These are phyloP conservation scores for Stegostoma tigrinum DNA, from an alignment of 2,113 vertebrate species.

Conservation along the genomic window DNA sequence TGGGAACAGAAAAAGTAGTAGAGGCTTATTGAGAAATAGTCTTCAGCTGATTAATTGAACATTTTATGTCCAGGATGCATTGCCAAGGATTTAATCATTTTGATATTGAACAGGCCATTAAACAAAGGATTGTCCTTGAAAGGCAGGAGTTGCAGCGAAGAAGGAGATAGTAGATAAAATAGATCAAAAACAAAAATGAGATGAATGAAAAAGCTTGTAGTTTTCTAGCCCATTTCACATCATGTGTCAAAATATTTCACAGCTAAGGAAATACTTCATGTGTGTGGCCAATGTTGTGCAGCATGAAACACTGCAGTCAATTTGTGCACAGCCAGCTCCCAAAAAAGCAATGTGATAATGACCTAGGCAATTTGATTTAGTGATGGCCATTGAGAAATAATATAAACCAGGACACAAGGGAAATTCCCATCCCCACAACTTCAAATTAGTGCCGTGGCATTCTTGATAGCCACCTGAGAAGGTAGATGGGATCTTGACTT, in stretches of 20 bases:
- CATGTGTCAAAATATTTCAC: not conserved
- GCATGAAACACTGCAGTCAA: not conserved
- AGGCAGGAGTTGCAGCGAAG: not conserved
- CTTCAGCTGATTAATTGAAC: not conserved
- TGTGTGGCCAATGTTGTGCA: not conserved
- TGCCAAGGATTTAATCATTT: not conserved
- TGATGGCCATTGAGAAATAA: not conserved
- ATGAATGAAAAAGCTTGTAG: not conserved
- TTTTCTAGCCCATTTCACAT: not conserved
- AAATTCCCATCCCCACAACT: too few species aligned
- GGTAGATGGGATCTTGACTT: not conserved
- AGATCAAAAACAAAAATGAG: not conserved
- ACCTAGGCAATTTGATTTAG: not conserved
- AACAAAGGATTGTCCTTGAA: conserved; percentile 4
- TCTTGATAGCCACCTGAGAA: not conserved
- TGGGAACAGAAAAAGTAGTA: not conserved
- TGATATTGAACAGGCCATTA: not conserved
- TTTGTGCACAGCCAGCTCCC: not conserved
- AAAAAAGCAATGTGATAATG: not conserved
- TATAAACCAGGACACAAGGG: not conserved
- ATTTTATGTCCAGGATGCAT: not conserved
- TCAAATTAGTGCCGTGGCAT: not conserved
- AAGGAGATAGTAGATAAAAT: not conserved
- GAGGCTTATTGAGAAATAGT: not conserved
- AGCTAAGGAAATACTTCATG: not conserved